Base-by-base conservation (phyloP, 2,113 vertebrate species). In the Petromus typicus region DNA sequence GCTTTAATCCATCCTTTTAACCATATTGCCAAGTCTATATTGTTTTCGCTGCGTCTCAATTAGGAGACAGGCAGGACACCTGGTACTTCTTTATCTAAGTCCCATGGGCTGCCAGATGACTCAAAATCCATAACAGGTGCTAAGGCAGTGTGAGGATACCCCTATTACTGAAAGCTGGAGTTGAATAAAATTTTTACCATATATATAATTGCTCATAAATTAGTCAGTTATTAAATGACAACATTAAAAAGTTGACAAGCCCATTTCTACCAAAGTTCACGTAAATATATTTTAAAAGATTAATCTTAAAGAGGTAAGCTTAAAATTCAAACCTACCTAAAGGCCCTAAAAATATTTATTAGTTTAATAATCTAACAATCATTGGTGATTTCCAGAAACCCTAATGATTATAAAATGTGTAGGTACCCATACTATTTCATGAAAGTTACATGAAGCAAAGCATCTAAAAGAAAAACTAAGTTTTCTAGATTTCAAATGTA, bases 121-220 rank as follows among this genome's bases (percentile, higher is more conserved):
- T 98, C 98, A 98, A 99, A 98, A 98, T 98, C 98, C 98, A 97
- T 98, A 98, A 98, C 98, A 99, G 98, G 98, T 98, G 98, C 98
- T 98, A 98, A 97, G 97, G 98, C 98, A 99, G 97, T 97, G 98
- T 97, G 97, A 98, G 97, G 96, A 95, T 64, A 98, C 98, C 94
- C 92, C 97, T 97, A 98, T 98, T 98, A 98, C 97, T 95, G 97
- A 97, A 98, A 95, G 93, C 96, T 97, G 90, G 91, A 98, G 97
- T 95, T 96, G 97, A 97, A 98, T 98, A 98, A 98, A 98, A 98
- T 98, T 98, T 97, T 95, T 95, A 97, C 96, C 90, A 92, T n/a
- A 95, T n/a, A 95, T 95, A 97, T 98, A 98, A 98, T 95, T 97
- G 98, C 89, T 98, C 97, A 97, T 97, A 98, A 94, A 94, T 96